A percentile compares a stretch with the other conserved stretches of the same genome.
These are phyloP conservation scores for Drosophila insularis DNA, from an alignment of 1,140 invertebrate species.

Conservation along the genomic window DNA sequence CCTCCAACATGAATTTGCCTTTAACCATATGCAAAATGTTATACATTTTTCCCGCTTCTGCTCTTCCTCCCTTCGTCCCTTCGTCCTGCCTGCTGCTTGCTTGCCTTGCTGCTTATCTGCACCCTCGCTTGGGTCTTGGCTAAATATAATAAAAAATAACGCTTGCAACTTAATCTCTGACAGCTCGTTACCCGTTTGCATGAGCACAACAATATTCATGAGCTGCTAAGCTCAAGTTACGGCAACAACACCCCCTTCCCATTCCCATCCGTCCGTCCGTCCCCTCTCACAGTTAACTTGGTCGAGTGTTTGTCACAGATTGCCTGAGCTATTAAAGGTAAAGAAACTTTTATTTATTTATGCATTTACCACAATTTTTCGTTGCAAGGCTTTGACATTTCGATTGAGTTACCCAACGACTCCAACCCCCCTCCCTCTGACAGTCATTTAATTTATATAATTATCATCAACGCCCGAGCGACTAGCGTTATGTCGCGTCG, in stretches of 20 bases:
- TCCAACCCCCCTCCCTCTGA: background rate
- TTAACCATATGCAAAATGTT: slow-evolving; percentile 79
- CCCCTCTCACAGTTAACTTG: background rate
- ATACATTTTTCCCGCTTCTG: slow-evolving; percentile 44
- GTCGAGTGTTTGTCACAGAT: slow-evolving; percentile 45
- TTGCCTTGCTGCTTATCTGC: slow-evolving; percentile 61
- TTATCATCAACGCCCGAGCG: slow-evolving; percentile 50
- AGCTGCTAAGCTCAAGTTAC: slow-evolving; percentile 80
- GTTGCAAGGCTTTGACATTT: slow-evolving; percentile 65
- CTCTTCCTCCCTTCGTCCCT: slow-evolving; percentile 26
- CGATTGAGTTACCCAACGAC: slow-evolving; percentile 66
- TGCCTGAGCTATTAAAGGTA: slow-evolving; percentile 34
- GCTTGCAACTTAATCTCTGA: slow-evolving; percentile 81
- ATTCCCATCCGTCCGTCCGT: too few species aligned
- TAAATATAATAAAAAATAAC: slow-evolving; percentile 81
- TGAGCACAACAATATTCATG: slow-evolving; percentile 80
- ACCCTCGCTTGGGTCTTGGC: slow-evolving; percentile 27
- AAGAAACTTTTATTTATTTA: slow-evolving; percentile 45
- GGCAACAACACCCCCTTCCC: slow-evolving; percentile 33
- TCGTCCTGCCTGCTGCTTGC: slow-evolving; percentile 2
- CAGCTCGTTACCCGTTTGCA: slow-evolving; percentile 81
- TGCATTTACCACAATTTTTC: slow-evolving; percentile 52
- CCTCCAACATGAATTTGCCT: background rate
- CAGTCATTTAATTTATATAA: slow-evolving; percentile 64
- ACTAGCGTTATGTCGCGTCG: slow-evolving; percentile 15